Evolutionary conservation across 2,113 vertebrate species (phyloP), one percentile per base, ranked within the genome.

Genomic region (Dromaius novaehollandiae): DNA sequence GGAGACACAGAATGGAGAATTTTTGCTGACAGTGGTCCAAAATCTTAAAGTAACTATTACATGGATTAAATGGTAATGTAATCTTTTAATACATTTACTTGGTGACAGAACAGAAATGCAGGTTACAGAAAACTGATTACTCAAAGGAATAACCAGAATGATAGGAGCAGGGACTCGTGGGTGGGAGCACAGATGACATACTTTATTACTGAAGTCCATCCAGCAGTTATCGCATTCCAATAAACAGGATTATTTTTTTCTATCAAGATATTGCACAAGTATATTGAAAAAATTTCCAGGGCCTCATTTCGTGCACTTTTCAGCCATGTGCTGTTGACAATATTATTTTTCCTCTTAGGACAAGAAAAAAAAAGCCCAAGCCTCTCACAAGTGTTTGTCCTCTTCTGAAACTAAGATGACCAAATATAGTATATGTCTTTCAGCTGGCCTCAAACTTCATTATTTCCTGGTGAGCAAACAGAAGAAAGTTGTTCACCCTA

Each of bases 1-100:
- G 40, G 36, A 58, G 26, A 9, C 8, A 15, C 21, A 60, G n/a
- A 86, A 32, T 28, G 9, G 21, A 55, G 58, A 90, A 81, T 9
- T n/a, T 91, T 84, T 96, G 77, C 88, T 96, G 91, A 87, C 3
- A 1, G 44, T 66, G 14, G 34, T 36, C 13, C 13, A 46, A 90
- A 92, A 66, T 86, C 70, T 42, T 40, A 85, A 84, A 75, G 28
- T 19, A 84, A 88, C 46, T 90, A 80, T 84, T 96, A 64, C 4
- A 7, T 82, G 65, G 46, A 61, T 51, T 94, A 96, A 96, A 86
- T 50, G 48, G 20, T 48, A 92, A 13, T 21, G 15, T 60, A 95
- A 69, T 34, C 6, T n/a, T 91, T 42, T 84, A 94, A 78, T 96
- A 82, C 36, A 68, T 97, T 94, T 95, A 66, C 30, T 81, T 94